phyloP scores from a whole-genome alignment of 2,888 invertebrate species.

The Schizotus pectinicornis region DNA sequence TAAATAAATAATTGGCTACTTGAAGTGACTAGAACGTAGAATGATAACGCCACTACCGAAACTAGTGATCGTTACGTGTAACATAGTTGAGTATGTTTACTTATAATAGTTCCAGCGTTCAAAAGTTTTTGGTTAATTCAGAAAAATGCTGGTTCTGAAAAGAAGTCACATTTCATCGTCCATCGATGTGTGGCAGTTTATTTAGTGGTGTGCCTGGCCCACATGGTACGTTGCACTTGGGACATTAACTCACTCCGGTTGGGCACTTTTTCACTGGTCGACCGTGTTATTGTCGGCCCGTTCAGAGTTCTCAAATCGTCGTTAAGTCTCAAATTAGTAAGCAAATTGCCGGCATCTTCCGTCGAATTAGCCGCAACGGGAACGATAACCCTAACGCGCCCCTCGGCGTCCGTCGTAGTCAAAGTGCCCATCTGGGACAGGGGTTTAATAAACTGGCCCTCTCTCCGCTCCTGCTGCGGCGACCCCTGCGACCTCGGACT shows the following conservation, averaged over 20 bases:
- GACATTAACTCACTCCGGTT: conserved; percentile 86
- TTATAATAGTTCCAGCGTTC: background rate
- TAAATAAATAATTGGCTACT: background rate
- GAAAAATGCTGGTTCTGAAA: background rate
- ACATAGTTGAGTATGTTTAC: background rate
- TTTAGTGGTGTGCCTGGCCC: conserved; percentile 89
- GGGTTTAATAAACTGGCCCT: conserved; percentile 70
- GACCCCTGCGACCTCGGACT: no score
- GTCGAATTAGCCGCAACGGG: conserved; percentile 61
- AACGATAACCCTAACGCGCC: conserved; percentile 67
- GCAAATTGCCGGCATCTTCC: conserved; percentile 49
- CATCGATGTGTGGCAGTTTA: conserved; percentile 52
- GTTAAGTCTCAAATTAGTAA: conserved; percentile 65
- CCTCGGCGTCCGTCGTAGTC: conserved; percentile 67
- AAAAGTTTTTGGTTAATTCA: conserved; percentile 1
- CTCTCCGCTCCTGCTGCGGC: conserved; percentile 30
- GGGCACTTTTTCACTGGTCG: conserved; percentile 86
- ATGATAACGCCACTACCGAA: background rate
- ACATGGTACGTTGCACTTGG: conserved; percentile 79
- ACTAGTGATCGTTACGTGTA: background rate
- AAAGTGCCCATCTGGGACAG: conserved; percentile 69
- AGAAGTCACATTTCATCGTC: background rate
- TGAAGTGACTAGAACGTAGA: background rate
- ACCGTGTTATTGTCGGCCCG: conserved; percentile 73
- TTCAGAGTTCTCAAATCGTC: conserved; percentile 63